Percentiles rank a stretch among this genome's conserved stretches.
Evolutionary conservation across 2,113 vertebrate species (phyloP).

Genomic region (Apteryx owenii): DNA sequence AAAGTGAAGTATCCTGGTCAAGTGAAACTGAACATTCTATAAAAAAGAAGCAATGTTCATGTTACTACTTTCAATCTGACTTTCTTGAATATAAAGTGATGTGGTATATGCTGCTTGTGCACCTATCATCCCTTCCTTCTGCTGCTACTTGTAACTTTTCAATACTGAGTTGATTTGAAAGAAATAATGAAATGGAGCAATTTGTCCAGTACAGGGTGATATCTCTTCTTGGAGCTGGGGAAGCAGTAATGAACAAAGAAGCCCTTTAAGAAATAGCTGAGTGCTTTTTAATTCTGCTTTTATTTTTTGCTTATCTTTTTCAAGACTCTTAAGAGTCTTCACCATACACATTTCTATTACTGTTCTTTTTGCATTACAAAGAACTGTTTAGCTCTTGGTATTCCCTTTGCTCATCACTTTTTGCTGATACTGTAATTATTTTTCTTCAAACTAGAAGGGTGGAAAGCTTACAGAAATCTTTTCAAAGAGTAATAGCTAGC

Average conservation of each 20-base stretch:
- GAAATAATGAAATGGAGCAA: background rate
- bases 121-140: too few species aligned
- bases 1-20: background rate
- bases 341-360: background rate
- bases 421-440: background rate
- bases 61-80: background rate
- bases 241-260: background rate
- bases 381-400: background rate
- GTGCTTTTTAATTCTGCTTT: background rate
- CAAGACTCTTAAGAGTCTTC: background rate
- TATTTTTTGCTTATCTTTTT: background rate
- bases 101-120: too few species aligned
- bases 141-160: too few species aligned
- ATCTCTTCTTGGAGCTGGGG: too few species aligned
- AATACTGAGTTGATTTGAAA: background rate
- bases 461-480: too few species aligned
- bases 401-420: background rate
- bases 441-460: background rate
- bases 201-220: background rate
- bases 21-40: background rate
- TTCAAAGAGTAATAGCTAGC: too few species aligned
- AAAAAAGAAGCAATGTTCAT: background rate
- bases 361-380: background rate
- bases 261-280: background rate
- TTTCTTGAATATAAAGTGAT: too few species aligned